phyloP scores from a whole-genome alignment of 2,888 invertebrate genomes.

The Drosophila tanythrix region DNA sequence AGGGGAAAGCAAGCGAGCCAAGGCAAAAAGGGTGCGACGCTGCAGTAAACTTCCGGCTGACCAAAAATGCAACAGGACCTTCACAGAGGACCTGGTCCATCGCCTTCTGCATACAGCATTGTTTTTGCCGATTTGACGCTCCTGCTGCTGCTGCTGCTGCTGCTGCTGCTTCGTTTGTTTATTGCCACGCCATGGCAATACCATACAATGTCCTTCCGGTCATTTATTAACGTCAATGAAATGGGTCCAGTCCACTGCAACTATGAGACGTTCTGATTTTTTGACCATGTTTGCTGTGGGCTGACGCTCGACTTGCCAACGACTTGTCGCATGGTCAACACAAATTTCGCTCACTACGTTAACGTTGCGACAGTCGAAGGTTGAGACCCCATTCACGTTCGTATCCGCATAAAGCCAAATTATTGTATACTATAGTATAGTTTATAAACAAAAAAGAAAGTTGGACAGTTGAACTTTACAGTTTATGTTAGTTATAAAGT shows the following conservation, averaged over 20 bases:
- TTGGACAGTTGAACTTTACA: not conserved
- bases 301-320: conserved; percentile 66
- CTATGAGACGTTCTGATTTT: conserved; percentile 46
- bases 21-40: conserved; percentile 70
- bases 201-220: conserved; percentile 81
- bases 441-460: conserved; percentile 12
- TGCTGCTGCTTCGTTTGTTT: conserved; percentile 66
- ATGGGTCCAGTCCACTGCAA: conserved; percentile 55
- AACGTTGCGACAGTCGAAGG: conserved; percentile 46
- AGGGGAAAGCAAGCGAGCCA: conserved; percentile 25
- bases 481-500: conserved; percentile 17
- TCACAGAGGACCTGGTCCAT: conserved; percentile 48
- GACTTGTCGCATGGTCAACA: conserved; percentile 78
- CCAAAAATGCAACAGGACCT: conserved; percentile 77
- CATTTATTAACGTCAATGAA: conserved; percentile 80
- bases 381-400: conserved; percentile 40
- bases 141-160: conserved; percentile 32
- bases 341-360: conserved; percentile 57
- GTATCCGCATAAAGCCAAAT: conserved; percentile 49
- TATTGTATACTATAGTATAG: conserved; percentile 44
- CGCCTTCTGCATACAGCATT: conserved; percentile 36
- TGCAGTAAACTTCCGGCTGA: conserved; percentile 78
- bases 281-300: conserved; percentile 50
- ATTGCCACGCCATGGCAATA: conserved; percentile 72
- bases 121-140: conserved; percentile 52